Evolutionary conservation across 2,888 invertebrate genomes (phyloP).

Genomic region (Heliconius ethilla): DNA sequence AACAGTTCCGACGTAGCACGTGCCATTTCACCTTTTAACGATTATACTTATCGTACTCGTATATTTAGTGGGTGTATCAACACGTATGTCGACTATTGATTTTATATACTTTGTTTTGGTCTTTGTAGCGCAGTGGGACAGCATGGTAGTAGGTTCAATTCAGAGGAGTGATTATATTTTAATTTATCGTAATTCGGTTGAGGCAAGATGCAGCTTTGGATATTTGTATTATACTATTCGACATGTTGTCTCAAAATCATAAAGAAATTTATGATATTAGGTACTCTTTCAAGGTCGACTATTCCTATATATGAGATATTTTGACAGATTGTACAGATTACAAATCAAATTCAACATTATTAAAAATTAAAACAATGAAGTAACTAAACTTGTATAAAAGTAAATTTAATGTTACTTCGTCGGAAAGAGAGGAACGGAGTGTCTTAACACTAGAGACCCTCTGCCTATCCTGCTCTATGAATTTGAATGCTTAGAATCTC

Average conservation of each 20-base stretch:
- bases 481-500: not conserved
- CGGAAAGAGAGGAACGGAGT: too few species aligned
- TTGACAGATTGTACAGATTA: not conserved
- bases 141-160: not conserved
- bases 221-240: too few species aligned
- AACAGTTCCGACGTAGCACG: slow-evolving; percentile 21
- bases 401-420: not conserved
- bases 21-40: slow-evolving; percentile 27
- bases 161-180: not conserved
- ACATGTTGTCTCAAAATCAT: not conserved
- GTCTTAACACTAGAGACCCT: too few species aligned
- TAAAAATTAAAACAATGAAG: not conserved
- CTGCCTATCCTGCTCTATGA: too few species aligned
- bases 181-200: not conserved
- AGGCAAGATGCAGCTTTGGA: too few species aligned
- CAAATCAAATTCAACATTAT: not conserved
- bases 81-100: not conserved
- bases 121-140: not conserved
- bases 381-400: not conserved
- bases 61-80: not conserved
- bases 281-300: not conserved
- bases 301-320: not conserved
- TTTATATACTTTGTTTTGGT: not conserved
- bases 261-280: not conserved
- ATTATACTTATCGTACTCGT: not conserved